Evolutionary conservation across 2,888 invertebrate species (phyloP).

Genomic region (Lithosia quadra): DNA sequence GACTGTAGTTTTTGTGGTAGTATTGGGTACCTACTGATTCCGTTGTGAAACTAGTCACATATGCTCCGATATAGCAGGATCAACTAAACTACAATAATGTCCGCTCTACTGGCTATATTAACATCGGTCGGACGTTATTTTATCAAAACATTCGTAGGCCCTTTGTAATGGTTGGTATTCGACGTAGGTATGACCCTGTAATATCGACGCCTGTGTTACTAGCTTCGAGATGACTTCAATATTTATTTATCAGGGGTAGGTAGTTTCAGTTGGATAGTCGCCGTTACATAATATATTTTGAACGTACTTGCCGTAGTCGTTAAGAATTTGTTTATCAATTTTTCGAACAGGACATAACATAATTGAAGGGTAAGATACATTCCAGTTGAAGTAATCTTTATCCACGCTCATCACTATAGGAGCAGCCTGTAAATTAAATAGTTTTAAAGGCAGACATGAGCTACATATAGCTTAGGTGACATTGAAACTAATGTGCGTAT

Average conservation of each 20-base stretch:
- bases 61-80: too few species aligned
- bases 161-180: too few species aligned
- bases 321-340: constrained; percentile 75
- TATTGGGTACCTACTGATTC: too few species aligned
- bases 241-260: not conserved
- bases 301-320: constrained; percentile 62
- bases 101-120: too few species aligned
- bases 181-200: too few species aligned
- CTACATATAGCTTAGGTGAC: not conserved
- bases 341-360: constrained; percentile 89
- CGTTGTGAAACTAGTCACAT: too few species aligned
- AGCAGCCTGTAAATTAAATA: constrained; percentile 77
- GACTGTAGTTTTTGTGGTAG: too few species aligned
- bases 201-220: too few species aligned
- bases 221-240: too few species aligned
- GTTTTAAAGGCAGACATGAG: not conserved
- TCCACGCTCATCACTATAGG: constrained; percentile 91
- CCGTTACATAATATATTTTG: not conserved
- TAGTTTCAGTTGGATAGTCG: not conserved
- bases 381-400: constrained; percentile 90
- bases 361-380: constrained; percentile 89
- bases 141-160: too few species aligned
- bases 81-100: too few species aligned
- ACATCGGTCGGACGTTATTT: too few species aligned
- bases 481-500: not conserved